These are phyloP conservation scores for Phytoseiulus persimilis DNA, from an alignment of 2,888 invertebrate species.

Conservation along the genomic window DNA sequence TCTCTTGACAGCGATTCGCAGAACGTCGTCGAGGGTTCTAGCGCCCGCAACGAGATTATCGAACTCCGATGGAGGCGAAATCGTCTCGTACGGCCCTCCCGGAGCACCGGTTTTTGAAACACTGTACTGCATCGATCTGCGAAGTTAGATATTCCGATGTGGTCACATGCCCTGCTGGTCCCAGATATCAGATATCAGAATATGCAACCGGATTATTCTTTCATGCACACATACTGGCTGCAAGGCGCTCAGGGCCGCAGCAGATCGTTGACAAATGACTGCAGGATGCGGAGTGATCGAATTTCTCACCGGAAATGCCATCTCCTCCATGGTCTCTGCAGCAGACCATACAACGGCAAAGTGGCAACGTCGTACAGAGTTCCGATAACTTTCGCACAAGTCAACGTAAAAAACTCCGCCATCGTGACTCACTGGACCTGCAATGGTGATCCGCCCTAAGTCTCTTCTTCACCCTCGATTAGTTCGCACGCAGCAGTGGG, in stretches of 20 bases:
- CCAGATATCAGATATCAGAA: no score
- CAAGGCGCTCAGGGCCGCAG: no score
- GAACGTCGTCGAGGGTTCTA: slow-evolving; percentile 57
- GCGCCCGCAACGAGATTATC: background rate
- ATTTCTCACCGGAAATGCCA: background rate
- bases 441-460: background rate
- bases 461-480: background rate
- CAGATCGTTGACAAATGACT: no score
- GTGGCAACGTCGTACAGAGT: slow-evolving; percentile 70
- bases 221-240: no score
- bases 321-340: slow-evolving; percentile 73
- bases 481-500: background rate
- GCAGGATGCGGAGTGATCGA: no score
- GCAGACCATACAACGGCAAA: slow-evolving; percentile 75
- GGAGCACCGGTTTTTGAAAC: background rate
- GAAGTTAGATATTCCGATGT: background rate
- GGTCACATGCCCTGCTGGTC: no score
- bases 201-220: no score
- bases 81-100: background rate
- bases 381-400: background rate
- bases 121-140: background rate
- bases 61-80: background rate
- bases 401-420: background rate
- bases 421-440: background rate
- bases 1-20: slow-evolving; percentile 66